Percentiles rank a stretch among this genome's conserved stretches.
Conservation (phyloP, 2,797 vertebrate genomes). For the Galagoides demidoff region DNA sequence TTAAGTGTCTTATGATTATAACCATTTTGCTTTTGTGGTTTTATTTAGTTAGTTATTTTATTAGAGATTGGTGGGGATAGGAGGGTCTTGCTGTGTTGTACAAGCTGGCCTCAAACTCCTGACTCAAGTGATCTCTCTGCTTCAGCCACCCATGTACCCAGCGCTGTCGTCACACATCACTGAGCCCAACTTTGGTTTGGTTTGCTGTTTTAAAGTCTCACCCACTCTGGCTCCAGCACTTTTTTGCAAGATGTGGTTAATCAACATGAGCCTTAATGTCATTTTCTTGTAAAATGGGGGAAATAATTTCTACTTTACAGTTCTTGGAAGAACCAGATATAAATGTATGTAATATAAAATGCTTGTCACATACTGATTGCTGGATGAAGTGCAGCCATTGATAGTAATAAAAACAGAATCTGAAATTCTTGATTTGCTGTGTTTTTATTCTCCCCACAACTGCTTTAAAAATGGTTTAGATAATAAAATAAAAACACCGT, state of each 20-base stretch:
- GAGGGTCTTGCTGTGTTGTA: neutral
- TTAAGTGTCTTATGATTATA: neutral
- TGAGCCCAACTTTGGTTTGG: neutral
- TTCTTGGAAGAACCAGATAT: neutral
- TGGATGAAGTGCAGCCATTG: neutral
- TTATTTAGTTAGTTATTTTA: neutral
- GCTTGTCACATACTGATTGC: neutral
- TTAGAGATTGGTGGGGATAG: neutral
- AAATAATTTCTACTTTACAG: neutral
- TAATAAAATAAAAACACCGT: neutral
- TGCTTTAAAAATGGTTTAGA: neutral
- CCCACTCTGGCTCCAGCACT: neutral
- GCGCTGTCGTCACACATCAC: neutral
- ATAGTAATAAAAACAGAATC: neutral
- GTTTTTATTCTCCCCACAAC: neutral
- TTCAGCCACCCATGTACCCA: neutral
- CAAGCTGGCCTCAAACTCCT: neutral
- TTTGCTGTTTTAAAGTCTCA: neutral
- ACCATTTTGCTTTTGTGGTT: slow-evolving; percentile 34
- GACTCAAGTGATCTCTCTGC: neutral
- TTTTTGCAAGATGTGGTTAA: neutral
- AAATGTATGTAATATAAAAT: neutral
- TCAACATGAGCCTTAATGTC: neutral
- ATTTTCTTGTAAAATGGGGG: slow-evolving; percentile 10
- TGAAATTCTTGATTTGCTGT: neutral